Evolutionary conservation across 2,797 vertebrate genomes (phyloP), one percentile per base, ranked within the genome.

Genomic region (Liparis tanakae): DNA sequence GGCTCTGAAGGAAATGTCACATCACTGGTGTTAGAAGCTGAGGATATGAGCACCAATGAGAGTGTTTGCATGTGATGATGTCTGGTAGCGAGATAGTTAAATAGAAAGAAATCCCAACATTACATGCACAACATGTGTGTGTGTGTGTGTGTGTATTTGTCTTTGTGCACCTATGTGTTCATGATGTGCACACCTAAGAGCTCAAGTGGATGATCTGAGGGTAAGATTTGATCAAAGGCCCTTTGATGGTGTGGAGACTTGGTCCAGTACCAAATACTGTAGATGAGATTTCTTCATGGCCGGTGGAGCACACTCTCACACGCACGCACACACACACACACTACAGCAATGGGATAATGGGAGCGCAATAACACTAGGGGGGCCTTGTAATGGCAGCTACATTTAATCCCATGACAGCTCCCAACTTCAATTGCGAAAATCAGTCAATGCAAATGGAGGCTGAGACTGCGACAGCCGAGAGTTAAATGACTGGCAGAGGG

Each of bases 191-290:
- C 34, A 74, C 79, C 83, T 75, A 50, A 54, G 62, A 78, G 58
- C 34, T 22, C 70, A 79, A 90, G 77, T 83, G 75, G 67, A 67
- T 83, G 81, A 88, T 88, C 74, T 82, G 74, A 77, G 82, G 85
- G 77, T 82, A 85, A 73, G 74, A 83, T 79, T 86, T 89, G 87
- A 91, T 92, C 89, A 93, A 92, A 91, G 88, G 56, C 75, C 62
- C 88, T 92, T 87, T 92, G 89, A 91, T 89, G 72, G 2, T 73
- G 67, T 55, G 66, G 59, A 75, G 75, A 79, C 83, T 79, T 37
- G 44, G 83, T 88, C 79, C 82, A 81, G 59, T 58, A 81, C 61
- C 58, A 75, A 82, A 76, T 74, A 71, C 56, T 76, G 62, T 78
- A 79, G 59, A 70, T 39, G 51, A 55, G 55, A 61, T 70, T 71